phyloP scores from a whole-genome alignment of 2,888 invertebrate species.

The Argynnis bischoffii region DNA sequence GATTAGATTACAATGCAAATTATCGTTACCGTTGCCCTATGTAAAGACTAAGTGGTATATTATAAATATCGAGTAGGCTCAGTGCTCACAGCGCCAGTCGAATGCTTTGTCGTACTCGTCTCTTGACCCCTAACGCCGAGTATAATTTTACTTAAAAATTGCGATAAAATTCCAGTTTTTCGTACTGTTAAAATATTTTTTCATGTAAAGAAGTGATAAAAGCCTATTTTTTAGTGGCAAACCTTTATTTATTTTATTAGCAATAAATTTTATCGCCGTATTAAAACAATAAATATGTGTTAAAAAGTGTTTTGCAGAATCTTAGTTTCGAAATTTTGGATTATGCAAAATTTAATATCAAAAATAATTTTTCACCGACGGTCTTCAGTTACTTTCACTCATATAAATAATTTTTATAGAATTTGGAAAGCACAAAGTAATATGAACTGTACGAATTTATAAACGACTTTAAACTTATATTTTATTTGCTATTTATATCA shows the following conservation, averaged over 20 bases:
- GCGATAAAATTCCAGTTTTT: slow-evolving; percentile 14
- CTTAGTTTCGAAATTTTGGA: slow-evolving; percentile 3
- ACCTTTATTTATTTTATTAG: background rate
- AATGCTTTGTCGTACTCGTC: slow-evolving; percentile 39
- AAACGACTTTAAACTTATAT: background rate
- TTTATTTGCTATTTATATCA: background rate
- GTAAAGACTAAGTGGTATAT: slow-evolving; percentile 41
- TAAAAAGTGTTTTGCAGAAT: slow-evolving; percentile 5
- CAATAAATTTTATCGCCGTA: background rate
- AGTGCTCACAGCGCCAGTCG: slow-evolving; percentile 39
- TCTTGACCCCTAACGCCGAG: slow-evolving; percentile 33
- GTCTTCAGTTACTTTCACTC: slow-evolving; percentile 18
- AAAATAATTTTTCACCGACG: slow-evolving; percentile 20
- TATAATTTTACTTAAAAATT: slow-evolving; percentile 3
- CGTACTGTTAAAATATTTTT: slow-evolving; percentile 7
- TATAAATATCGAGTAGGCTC: slow-evolving; percentile 45
- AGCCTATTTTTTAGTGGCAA: background rate
- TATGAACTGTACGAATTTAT: slow-evolving; percentile 14
- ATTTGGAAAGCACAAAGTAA: slow-evolving; percentile 1
- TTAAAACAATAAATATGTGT: slow-evolving; percentile 3
- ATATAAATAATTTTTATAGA: slow-evolving; percentile 7
- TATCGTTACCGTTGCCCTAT: slow-evolving; percentile 64
- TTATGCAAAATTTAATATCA: slow-evolving; percentile 4
- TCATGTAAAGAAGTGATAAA: slow-evolving; percentile 7
- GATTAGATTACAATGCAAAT: slow-evolving; percentile 81